phyloP scores from a whole-genome alignment of 2,888 invertebrate genomes.

The Tenodera sinensis region DNA sequence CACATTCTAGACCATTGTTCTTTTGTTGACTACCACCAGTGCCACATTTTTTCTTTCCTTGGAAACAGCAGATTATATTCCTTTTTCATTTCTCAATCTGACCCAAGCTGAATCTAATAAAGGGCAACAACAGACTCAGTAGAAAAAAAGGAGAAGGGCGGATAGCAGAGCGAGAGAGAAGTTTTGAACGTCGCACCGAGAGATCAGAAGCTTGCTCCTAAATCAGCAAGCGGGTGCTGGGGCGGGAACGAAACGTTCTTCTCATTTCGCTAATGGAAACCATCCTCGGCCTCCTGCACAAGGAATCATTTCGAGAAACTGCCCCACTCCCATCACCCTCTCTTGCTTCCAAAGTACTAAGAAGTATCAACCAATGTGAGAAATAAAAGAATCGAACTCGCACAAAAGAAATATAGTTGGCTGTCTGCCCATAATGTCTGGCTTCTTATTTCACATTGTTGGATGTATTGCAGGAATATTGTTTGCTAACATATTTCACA shows the following conservation, averaged over 20 bases:
- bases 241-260: background rate
- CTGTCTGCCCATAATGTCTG: background rate
- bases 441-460: background rate
- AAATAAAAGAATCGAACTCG: background rate
- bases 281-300: background rate
- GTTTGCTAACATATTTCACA: background rate
- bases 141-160: background rate
- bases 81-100: constrained; percentile 3
- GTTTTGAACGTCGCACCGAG: constrained; percentile 7
- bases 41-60: background rate
- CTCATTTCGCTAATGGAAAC: constrained; percentile 32
- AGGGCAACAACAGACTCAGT: constrained; percentile 20
- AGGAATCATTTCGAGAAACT: constrained; percentile 8
- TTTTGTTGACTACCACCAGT: background rate
- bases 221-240: constrained; percentile 21
- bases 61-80: constrained; percentile 11
- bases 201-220: constrained; percentile 27
- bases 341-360: background rate
- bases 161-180: background rate
- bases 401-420: background rate
- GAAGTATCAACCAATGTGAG: background rate
- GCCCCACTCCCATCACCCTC: background rate
- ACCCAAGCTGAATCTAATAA: constrained; percentile 29
- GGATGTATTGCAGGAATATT: background rate
- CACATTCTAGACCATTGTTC: background rate